Conservation (phyloP, 2,797 vertebrate genomes). For the Sebastes dallii region DNA sequence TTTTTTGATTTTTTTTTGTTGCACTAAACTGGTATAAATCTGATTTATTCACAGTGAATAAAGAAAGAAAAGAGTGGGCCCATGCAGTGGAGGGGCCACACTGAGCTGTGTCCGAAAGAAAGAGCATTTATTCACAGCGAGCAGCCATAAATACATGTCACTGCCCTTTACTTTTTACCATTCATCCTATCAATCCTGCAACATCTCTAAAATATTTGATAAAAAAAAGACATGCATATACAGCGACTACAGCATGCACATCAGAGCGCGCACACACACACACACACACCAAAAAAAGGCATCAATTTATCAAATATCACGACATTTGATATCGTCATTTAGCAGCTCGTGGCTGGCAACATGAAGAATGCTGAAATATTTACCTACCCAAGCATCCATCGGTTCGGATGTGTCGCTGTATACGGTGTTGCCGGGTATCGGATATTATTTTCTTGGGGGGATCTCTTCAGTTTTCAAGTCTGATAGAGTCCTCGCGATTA, state of each 20-base stretch:
- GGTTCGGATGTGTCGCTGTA: constrained; percentile 84
- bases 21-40: constrained; percentile 4
- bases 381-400: constrained; percentile 94
- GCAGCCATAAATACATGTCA: constrained; percentile 62
- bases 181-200: constrained; percentile 36
- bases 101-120: constrained; percentile 60
- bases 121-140: constrained; percentile 55
- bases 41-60: constrained; percentile 42
- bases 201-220: not conserved
- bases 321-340: constrained; percentile 89
- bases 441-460: constrained; percentile 98
- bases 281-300: constrained; percentile 87
- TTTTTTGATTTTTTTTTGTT: not conserved
- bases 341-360: constrained; percentile 82
- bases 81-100: constrained; percentile 37
- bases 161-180: constrained; percentile 48
- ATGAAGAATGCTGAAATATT: constrained; percentile 91
- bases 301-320: constrained; percentile 94
- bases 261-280: constrained; percentile 66
- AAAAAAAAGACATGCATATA: constrained; percentile 26
- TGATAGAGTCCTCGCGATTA: constrained; percentile 99
- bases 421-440: constrained; percentile 88
- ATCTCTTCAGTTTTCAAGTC: constrained; percentile 99
- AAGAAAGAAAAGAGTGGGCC: constrained; percentile 55
- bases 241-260: constrained; percentile 36